Evolutionary conservation across 2,888 invertebrate species (phyloP).

Genomic region (Xanthia togata): DNA sequence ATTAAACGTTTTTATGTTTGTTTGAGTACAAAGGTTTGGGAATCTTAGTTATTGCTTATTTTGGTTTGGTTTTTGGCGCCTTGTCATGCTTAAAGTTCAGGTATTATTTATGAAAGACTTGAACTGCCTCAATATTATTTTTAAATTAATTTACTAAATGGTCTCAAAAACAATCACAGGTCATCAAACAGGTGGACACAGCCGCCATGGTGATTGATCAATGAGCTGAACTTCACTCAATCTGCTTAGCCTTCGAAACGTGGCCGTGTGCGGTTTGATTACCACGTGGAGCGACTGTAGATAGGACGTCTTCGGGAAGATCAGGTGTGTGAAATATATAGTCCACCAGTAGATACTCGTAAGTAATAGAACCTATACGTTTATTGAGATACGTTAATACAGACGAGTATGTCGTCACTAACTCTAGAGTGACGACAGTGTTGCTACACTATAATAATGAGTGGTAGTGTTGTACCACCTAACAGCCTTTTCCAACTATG

Average conservation of each 20-base stretch:
- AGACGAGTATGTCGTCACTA: too few relatives aligned
- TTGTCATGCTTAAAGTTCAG: background rate
- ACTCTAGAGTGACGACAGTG: background rate
- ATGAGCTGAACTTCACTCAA: background rate
- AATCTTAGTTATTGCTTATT: background rate
- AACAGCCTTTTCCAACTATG: background rate
- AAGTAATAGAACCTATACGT: background rate
- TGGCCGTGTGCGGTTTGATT: background rate
- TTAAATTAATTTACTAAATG: background rate
- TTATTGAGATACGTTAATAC: background rate
- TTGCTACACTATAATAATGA: background rate
- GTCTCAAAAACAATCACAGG: background rate
- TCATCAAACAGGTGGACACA: too few relatives aligned
- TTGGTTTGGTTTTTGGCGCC: background rate
- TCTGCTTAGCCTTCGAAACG: background rate
- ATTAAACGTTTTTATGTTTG: constrained; percentile 14
- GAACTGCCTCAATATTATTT: background rate
- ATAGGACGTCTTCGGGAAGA: background rate
- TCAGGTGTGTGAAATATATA: background rate
- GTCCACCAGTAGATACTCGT: background rate
- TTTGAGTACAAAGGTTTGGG: background rate
- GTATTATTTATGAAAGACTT: constrained; percentile 1
- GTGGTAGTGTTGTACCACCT: background rate
- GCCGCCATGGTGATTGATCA: background rate
- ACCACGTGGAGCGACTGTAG: background rate